phyloP scores from a whole-genome alignment of 2,113 vertebrate species.

The Anseranas semipalmata region DNA sequence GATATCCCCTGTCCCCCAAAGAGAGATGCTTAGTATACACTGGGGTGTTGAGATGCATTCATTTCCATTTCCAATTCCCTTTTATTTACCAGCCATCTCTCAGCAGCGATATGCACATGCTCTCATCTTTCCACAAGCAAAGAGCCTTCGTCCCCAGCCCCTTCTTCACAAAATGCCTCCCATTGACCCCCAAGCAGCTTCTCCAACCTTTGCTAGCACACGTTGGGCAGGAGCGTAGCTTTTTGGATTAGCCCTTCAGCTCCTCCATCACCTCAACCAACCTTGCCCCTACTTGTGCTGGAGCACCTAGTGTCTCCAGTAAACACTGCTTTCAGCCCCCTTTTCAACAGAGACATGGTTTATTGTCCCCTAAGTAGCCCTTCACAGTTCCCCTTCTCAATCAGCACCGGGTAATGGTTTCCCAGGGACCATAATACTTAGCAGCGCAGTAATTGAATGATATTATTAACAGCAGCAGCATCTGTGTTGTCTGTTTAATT shows the following conservation, averaged over 20 bases:
- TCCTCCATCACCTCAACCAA: background rate
- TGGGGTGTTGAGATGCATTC: constrained; percentile 8
- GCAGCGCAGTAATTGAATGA: constrained; percentile 72
- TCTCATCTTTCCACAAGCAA: background rate
- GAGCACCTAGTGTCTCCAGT: background rate
- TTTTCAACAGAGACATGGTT: constrained; percentile 58
- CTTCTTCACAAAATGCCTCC: background rate
- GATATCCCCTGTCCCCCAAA: background rate
- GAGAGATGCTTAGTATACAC: constrained; percentile 12
- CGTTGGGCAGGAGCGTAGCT: background rate
- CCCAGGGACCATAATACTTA: constrained; percentile 70
- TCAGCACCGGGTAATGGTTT: constrained; percentile 69
- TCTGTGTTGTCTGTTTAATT: constrained; percentile 77
- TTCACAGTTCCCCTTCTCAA: constrained; percentile 58
- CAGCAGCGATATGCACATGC: background rate
- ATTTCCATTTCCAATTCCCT: constrained; percentile 44
- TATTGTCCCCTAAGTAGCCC: constrained; percentile 60
- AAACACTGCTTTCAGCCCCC: constrained; percentile 1
- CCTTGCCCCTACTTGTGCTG: background rate
- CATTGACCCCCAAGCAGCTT: background rate
- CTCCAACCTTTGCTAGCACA: background rate
- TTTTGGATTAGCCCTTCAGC: background rate
- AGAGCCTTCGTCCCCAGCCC: background rate
- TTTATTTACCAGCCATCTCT: constrained; percentile 9
- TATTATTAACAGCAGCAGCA: constrained; percentile 72